Evolutionary conservation across 2,113 vertebrate species (phyloP), one percentile per base, ranked within the genome.

Genomic region (Chaenocephalus aceratus): DNA sequence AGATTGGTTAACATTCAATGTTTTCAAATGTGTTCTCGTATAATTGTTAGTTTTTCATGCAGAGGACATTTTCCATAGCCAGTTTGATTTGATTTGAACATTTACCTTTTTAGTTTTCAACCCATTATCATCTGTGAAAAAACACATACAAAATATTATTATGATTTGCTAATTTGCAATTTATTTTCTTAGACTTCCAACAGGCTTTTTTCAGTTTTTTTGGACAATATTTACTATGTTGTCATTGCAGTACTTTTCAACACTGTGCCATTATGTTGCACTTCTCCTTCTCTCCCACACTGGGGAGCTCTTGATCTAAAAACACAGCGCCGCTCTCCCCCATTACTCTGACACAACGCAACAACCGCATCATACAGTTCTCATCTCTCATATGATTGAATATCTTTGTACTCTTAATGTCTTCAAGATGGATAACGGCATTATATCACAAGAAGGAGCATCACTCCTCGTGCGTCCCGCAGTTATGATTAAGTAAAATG

Each of bases 281-380:
- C 6, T 88, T 78, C 61, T 51, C 1, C 2, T 44, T 54, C 75
- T 15, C 30, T 4, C 9, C 90, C 93, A 92, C 89, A 91, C 62
- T 0, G 88, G 70, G 89, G 92, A 75, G 89, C 87, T 94, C 85
- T 73, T 76, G 87, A 83, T 79, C 82, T n/a, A 88, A 75, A 87
- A 84, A 86, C 87, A 5, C 72, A 52, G 7, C 0, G 15, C 46
- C 10, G 45, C 12, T 64, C 18, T 41, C 23, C 8, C 36, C 13
- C 3, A 11, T 41, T 9, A 13, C 62, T 51, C 53, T 21, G 56
- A 8, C 51, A 11, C 6, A 6, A 7, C 36, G 36, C 36, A 41
- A 41, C 4, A 26, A 41, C 69, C 41, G 14, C 61, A 41, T 26
- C 62, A 26, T 0, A 48, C 36, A 58, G 23, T 12, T 69, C 69